Conservation (phyloP, 2,113 vertebrate species). For the Athene noctua region DNA sequence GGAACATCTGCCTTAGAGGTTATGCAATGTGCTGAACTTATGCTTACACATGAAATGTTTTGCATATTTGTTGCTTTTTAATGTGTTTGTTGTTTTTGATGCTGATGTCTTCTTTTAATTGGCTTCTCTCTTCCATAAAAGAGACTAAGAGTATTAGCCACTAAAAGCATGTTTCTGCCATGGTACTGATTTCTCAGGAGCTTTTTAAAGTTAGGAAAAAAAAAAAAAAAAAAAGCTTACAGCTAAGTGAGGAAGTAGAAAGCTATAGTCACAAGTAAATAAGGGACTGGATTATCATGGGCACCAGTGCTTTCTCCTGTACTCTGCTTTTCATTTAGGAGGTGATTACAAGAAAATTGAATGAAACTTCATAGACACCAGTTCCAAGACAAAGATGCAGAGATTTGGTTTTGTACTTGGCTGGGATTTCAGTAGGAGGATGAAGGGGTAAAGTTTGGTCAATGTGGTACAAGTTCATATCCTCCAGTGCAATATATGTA, state of each 20-base stretch:
- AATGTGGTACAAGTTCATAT: slow-evolving; percentile 44
- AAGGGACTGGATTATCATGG: not conserved
- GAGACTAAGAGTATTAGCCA: not conserved
- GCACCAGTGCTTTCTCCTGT: not conserved
- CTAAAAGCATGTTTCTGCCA: not conserved
- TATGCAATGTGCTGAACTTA: not conserved
- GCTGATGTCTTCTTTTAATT: not conserved
- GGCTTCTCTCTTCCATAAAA: not conserved
- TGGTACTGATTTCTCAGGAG: not conserved
- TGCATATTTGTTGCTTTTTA: not conserved
- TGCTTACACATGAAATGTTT: not conserved
- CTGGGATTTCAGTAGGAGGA: slow-evolving; percentile 13
- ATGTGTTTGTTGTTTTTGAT: not conserved
- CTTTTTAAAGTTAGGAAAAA: not conserved
- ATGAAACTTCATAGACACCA: not conserved
- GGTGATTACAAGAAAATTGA: not conserved
- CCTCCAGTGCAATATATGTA: slow-evolving; percentile 57
- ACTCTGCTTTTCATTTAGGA: slow-evolving; percentile 16
- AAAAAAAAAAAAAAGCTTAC: not conserved
- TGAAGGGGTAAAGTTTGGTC: slow-evolving; percentile 3
- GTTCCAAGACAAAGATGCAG: slow-evolving; percentile 25
- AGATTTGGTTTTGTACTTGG: not conserved
- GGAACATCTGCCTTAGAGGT: not conserved
- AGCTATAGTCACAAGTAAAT: not conserved
- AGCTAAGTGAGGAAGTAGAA: not conserved